Evolutionary conservation across 1,140 invertebrate genomes (phyloP), one percentile per base, ranked within the genome.

Genomic region (Samia ricini): DNA sequence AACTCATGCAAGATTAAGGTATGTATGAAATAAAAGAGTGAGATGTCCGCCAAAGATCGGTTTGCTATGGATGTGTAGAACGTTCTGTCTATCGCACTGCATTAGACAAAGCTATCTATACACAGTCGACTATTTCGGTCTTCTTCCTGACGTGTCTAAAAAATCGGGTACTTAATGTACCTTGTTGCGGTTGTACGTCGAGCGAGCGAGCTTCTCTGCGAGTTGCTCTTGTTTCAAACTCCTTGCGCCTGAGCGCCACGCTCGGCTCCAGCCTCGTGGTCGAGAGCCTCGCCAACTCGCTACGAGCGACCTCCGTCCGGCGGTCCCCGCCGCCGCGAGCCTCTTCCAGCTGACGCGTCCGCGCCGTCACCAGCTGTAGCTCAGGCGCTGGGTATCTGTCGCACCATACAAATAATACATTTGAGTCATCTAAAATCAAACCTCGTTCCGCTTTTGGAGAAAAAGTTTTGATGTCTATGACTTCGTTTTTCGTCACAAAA

Each of bases 281-380:
- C 48, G 93, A 93, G 48, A 96, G 79, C 26, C 95, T 86, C 4
- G 95, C 94, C 60, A 96, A 83, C 80, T 96, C 95, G 77, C 94
- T 95, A 64, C 93, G 92, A 60, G 95, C 95, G 21, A 95, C 91
- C 69, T 93, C 93, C 2, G 94, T 95, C 48, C 94, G 91, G 68
- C 93, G 91, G 36, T 92, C 92, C 4, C 91, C 75, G 2, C 85
- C 79, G 2, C 87, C 66, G 79, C 91, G 73, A 83, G 93, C 79
- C 91, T 93, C 93, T 74, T 96, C 95, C 79, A 96, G 94, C 72
- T 95, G 95, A 64, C 93, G 92, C 0, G 95, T 94, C n/a, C 95
- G 87, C 56, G 93, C 93, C 1, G 94, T 94, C 20, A 95, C 94
- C 48, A 95, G 91, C 71, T 94, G 94, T 18, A 94, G 76, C 26